Base-by-base conservation (phyloP, 2,888 invertebrate genomes). In the Macaria notata region DNA sequence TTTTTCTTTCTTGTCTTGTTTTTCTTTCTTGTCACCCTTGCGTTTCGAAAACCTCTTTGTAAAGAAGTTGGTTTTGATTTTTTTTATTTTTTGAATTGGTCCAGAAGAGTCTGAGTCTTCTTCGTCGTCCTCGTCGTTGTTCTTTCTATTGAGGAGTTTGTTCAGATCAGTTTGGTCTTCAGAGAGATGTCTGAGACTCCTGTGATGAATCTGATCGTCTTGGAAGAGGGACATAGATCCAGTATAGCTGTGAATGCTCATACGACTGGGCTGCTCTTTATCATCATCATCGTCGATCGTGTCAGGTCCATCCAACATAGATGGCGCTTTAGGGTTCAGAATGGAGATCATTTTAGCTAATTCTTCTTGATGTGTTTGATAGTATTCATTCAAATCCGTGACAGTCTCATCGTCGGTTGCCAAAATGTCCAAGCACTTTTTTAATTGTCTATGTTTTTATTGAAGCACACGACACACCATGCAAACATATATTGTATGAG, bases 361-460 rank as follows among this genome's bases (percentile, higher is more conserved):
- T 56, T 90, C 90, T 0, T 89, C 89, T 56, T 85, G 88, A 52
- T 91, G 91, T 41, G 75, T 75, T 63, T 83, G 81, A 61, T 87
- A 90, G 54, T 90, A 91, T 54, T 85, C 75, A 61, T 83, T 86
- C 60, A 90, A 68, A 65, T 89, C 90, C 4, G 84, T 78, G 2
- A 81, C 79, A 46, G 76, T 88, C 52, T 90, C 89, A 53, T 92
- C 87, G 54, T 89, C 87, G 9, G 90, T 86, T 69, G 89, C 92
- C 73, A 94, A 86, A 88, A 94, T 93, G 85, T 93, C 93, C 84
- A 94, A 88, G 81, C 93, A 93, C 72, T 93, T 93, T 81, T 85
- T 88, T 76, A 92, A 79, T 78, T 92, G 89, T 78, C 92, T 92
- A 79, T 69, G 65, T 71, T 67, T 74, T 78, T 60, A 56, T 61